Conservation (phyloP, 2,113 vertebrate species). For the Lepisosteus osseus region DNA sequence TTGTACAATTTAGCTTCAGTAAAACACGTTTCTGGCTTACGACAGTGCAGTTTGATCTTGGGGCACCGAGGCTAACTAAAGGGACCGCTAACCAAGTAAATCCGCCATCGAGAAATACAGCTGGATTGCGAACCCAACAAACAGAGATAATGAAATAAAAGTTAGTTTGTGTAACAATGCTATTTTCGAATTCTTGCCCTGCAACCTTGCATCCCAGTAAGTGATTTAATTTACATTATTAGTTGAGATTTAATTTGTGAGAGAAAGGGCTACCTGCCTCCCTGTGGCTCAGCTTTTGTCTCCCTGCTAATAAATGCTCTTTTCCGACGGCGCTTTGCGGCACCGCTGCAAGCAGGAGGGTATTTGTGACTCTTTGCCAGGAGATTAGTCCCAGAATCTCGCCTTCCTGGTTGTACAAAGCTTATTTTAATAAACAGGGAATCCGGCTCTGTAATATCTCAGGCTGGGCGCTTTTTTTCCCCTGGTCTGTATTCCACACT, state of each 20-base stretch:
- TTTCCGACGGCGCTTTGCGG: neutral
- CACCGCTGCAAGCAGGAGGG: conserved; percentile 4
- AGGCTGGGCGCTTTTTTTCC: neutral
- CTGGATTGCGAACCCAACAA: too few relatives aligned
- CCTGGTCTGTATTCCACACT: neutral
- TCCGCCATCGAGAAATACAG: too few relatives aligned
- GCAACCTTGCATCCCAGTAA: neutral
- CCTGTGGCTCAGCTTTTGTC: conserved; percentile 17
- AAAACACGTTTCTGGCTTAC: too few relatives aligned
- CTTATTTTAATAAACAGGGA: conserved; percentile 24
- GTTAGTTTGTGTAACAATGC: neutral
- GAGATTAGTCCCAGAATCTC: conserved; percentile 25
- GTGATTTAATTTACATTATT: conserved; percentile 22
- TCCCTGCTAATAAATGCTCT: neutral
- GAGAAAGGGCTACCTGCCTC: conserved; percentile 24
- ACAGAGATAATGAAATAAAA: neutral
- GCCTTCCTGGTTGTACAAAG: conserved; percentile 19
- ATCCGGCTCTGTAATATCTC: conserved; percentile 20
- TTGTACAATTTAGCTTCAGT: too few relatives aligned
- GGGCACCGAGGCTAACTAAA: too few relatives aligned
- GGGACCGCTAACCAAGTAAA: too few relatives aligned
- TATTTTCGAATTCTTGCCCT: neutral
- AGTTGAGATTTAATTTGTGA: conserved; percentile 26
- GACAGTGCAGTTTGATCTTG: too few relatives aligned
- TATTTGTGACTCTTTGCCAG: conserved; percentile 24